phyloP scores from a whole-genome alignment of 2,888 invertebrate species.

The Pyrochroa serraticornis region DNA sequence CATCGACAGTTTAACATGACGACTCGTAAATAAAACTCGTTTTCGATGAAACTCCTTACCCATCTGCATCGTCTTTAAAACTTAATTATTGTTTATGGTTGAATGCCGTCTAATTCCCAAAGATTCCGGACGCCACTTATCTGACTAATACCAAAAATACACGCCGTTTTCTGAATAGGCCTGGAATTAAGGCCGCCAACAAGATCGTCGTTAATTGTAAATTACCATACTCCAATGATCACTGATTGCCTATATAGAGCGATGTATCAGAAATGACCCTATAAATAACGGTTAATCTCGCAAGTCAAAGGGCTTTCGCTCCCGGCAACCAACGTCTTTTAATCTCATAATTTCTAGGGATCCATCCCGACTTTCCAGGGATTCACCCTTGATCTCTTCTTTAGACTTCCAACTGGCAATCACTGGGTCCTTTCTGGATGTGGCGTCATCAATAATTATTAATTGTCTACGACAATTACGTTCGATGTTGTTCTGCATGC shows the following conservation, averaged over 20 bases:
- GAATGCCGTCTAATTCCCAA: constrained; percentile 20
- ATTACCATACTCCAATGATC: constrained; percentile 55
- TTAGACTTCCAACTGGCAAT: no score
- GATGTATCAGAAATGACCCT: constrained; percentile 52
- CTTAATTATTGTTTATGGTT: constrained; percentile 23
- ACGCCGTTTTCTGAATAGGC: constrained; percentile 22
- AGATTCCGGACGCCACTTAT: neutral
- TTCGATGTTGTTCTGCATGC: no score
- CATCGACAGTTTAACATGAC: neutral
- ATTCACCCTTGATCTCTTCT: neutral
- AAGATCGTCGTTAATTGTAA: constrained; percentile 49
- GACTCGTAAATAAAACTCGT: neutral
- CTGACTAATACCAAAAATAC: constrained; percentile 13
- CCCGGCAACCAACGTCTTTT: constrained; percentile 40
- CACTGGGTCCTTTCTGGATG: no score
- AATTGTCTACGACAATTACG: no score
- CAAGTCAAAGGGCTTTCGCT: constrained; percentile 48
- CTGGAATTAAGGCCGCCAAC: constrained; percentile 26
- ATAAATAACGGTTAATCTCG: constrained; percentile 54
- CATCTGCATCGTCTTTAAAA: neutral
- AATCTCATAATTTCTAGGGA: constrained; percentile 46
- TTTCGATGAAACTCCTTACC: neutral
- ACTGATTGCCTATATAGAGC: constrained; percentile 55
- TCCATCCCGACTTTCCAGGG: constrained; percentile 13
- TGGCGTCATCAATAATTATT: no score